Percentiles rank a stretch among this genome's conserved stretches.
phyloP scores from a whole-genome alignment of 2,113 vertebrate genomes.

The Planiliza haematocheilus region DNA sequence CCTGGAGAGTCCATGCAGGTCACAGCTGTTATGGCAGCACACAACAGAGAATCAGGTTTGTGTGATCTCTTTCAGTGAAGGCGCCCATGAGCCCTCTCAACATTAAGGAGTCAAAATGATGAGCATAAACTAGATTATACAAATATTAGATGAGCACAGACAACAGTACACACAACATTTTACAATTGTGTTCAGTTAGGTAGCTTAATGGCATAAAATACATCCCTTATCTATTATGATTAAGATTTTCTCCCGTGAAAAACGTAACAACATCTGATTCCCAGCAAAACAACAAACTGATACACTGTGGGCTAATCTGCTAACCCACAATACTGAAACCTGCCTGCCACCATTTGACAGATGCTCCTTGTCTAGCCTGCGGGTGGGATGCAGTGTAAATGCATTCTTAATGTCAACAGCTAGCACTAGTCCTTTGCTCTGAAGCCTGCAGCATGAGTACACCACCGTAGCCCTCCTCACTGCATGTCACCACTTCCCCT shows the following conservation, averaged over 20 bases:
- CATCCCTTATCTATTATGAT: not conserved
- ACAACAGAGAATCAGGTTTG: not conserved
- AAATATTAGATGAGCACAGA: not conserved
- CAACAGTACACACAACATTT: not conserved
- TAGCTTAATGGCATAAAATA: too few species aligned
- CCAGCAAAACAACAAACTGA: constrained; percentile 24
- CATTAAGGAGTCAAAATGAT: not conserved
- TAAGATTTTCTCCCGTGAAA: too few species aligned
- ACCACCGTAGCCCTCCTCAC: constrained; percentile 15
- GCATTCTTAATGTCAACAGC: constrained; percentile 62
- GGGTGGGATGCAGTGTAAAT: constrained; percentile 51
- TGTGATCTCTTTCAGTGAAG: constrained; percentile 5
- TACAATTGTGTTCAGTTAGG: too few species aligned
- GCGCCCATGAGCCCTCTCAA: not conserved
- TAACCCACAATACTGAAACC: constrained; percentile 58
- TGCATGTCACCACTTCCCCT: constrained; percentile 1
- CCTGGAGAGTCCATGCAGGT: not conserved
- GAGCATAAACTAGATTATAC: not conserved
- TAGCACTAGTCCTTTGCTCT: constrained; percentile 53
- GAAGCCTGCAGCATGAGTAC: constrained; percentile 48
- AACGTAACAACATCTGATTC: not conserved
- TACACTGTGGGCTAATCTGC: constrained; percentile 51
- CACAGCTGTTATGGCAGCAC: not conserved
- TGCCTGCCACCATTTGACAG: constrained; percentile 59
- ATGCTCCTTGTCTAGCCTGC: constrained; percentile 48